Conservation (phyloP, 2,888 invertebrate species). For the Hemithea aestivaria region DNA sequence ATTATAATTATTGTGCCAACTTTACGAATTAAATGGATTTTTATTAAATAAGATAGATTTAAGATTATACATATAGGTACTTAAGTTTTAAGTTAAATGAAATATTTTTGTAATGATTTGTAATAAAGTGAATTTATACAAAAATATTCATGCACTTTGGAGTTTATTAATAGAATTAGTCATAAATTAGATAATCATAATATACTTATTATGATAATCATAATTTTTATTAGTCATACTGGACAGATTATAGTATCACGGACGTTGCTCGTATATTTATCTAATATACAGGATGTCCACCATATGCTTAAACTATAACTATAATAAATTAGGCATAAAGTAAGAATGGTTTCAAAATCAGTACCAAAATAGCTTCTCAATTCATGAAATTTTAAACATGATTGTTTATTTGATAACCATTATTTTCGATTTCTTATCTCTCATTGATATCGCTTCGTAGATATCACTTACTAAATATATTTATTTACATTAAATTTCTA, state of each 20-base stretch:
- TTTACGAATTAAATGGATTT: constrained; percentile 32
- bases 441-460: constrained; percentile 9
- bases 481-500: constrained; percentile 41
- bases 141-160: too few species aligned
- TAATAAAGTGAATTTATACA: constrained; percentile 3
- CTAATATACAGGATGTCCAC: too few species aligned
- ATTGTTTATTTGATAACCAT: constrained; percentile 14
- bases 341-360: too few species aligned
- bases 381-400: constrained; percentile 1
- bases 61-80: neutral
- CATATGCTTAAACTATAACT: too few species aligned
- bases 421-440: constrained; percentile 8
- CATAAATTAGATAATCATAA: too few species aligned
- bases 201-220: too few species aligned
- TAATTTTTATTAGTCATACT: too few species aligned
- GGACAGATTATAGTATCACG: too few species aligned
- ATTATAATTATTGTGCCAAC: constrained; percentile 53
- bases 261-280: too few species aligned
- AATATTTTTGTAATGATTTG: neutral
- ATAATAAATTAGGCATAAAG: too few species aligned
- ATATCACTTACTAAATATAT: constrained; percentile 19
- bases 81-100: constrained; percentile 4
- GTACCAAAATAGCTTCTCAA: too few species aligned
- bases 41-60: neutral
- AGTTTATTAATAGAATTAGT: too few species aligned